Conservation (phyloP, 2,113 vertebrate species). For the Perca schrenkii region DNA sequence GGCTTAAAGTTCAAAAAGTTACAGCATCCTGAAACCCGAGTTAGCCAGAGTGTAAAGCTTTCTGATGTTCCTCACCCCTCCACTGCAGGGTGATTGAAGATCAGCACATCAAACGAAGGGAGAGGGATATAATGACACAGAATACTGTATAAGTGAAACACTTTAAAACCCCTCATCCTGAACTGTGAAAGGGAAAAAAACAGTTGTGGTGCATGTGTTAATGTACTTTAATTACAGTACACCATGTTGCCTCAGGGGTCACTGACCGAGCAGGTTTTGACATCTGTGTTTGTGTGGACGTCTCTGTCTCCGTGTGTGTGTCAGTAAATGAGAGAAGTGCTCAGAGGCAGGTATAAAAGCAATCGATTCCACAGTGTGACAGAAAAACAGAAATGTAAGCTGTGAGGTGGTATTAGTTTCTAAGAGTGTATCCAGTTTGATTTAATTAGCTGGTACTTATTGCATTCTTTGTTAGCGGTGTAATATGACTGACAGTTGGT, state of each 20-base stretch:
- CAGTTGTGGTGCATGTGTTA: constrained; percentile 70
- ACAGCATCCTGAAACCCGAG: constrained; percentile 76
- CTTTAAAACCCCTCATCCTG: constrained; percentile 54
- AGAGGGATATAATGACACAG: constrained; percentile 57
- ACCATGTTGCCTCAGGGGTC: constrained; percentile 56
- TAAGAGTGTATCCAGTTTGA: constrained; percentile 72
- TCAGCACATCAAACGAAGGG: constrained; percentile 72
- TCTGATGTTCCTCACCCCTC: constrained; percentile 62
- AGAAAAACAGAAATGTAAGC: constrained; percentile 70
- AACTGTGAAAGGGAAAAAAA: constrained; percentile 25
- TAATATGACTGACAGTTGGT: constrained; percentile 80
- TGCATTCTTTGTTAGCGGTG: constrained; percentile 75
- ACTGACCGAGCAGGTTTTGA: constrained; percentile 29
- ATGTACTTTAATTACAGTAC: constrained; percentile 74
- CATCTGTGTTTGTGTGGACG: constrained; percentile 54
- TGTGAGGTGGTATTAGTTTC: constrained; percentile 64
- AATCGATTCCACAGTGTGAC: constrained; percentile 50
- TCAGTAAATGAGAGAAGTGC: not conserved
- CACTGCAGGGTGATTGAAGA: constrained; percentile 64
- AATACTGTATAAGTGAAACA: constrained; percentile 63
- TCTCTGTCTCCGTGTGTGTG: constrained; percentile 5
- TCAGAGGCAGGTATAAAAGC: constrained; percentile 49
- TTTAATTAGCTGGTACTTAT: constrained; percentile 81
- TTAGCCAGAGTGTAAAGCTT: constrained; percentile 34
- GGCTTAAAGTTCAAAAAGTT: constrained; percentile 70